phyloP scores from a whole-genome alignment of 2,113 vertebrate species.

The Heterotilapia buettikoferi region DNA sequence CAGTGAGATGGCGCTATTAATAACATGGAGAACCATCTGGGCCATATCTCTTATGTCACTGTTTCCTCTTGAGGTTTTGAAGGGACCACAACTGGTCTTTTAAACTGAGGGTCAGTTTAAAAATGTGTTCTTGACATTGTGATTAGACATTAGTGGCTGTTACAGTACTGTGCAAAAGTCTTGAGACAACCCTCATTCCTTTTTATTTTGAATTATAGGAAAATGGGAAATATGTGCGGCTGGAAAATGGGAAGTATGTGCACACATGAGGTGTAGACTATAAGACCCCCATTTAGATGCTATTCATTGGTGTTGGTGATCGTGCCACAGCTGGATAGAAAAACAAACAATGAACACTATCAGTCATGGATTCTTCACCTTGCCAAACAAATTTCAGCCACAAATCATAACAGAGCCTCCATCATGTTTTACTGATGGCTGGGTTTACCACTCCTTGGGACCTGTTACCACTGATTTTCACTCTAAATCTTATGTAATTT shows the following conservation, averaged over 20 bases:
- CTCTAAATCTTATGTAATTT: neutral
- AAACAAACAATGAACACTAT: neutral
- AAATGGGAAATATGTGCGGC: neutral
- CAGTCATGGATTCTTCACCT: neutral
- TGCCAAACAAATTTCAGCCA: neutral
- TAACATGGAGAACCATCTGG: neutral
- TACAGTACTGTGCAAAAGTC: neutral
- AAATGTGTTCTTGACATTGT: neutral
- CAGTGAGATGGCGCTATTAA: neutral
- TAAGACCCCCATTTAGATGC: neutral
- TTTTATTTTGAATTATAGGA: accelerated
- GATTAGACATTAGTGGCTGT: neutral
- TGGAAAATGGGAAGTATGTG: neutral
- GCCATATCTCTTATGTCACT: neutral
- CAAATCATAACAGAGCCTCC: neutral
- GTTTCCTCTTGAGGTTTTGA: neutral
- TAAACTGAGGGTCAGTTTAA: neutral
- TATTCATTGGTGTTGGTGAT: neutral
- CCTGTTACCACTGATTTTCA: neutral
- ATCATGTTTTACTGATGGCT: neutral
- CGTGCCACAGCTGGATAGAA: neutral
- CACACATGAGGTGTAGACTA: neutral
- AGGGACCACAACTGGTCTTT: accelerated
- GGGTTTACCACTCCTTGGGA: neutral
- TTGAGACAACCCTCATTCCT: accelerated